Evolutionary conservation across 1,140 invertebrate species (phyloP).

Genomic region (Dryas iulia): DNA sequence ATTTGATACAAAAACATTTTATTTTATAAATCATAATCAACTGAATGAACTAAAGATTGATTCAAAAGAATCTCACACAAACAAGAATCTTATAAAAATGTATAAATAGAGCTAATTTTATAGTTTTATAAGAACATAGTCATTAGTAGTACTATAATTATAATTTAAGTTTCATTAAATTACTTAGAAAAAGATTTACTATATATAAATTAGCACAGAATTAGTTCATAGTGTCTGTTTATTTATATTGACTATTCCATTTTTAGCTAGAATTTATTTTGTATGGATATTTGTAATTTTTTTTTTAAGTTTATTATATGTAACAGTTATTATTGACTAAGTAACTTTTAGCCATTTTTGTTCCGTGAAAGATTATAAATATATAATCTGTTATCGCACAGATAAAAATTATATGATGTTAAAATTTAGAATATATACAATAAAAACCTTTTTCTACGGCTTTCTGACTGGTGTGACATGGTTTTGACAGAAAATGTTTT

Average conservation of each 20-base stretch:
- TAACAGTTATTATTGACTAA: background rate
- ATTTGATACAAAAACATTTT: too few relatives aligned
- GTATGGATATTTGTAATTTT: background rate
- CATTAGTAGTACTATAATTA: background rate
- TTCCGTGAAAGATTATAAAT: background rate
- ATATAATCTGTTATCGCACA: background rate
- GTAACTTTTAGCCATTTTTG: background rate
- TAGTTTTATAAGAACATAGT: background rate
- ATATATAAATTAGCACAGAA: conserved; percentile 1
- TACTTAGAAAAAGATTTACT: background rate
- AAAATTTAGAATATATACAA: too few relatives aligned
- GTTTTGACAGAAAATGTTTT: too few relatives aligned
- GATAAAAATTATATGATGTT: background rate
- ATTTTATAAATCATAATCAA: too few relatives aligned
- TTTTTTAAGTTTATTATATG: background rate
- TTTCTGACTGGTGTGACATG: too few relatives aligned
- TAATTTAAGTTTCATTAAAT: conserved; percentile 4
- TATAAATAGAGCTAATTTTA: conserved; percentile 1
- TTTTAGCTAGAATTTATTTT: background rate
- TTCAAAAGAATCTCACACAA: background rate
- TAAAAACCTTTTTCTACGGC: too few relatives aligned
- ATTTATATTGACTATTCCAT: conserved; percentile 1
- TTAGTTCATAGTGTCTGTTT: background rate
- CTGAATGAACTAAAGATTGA: background rate
- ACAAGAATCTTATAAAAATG: background rate